A percentile compares a stretch with the other conserved stretches of the same genome.
Evolutionary conservation across 2,888 invertebrate genomes (phyloP).

Genomic region (Dicycla oo): DNA sequence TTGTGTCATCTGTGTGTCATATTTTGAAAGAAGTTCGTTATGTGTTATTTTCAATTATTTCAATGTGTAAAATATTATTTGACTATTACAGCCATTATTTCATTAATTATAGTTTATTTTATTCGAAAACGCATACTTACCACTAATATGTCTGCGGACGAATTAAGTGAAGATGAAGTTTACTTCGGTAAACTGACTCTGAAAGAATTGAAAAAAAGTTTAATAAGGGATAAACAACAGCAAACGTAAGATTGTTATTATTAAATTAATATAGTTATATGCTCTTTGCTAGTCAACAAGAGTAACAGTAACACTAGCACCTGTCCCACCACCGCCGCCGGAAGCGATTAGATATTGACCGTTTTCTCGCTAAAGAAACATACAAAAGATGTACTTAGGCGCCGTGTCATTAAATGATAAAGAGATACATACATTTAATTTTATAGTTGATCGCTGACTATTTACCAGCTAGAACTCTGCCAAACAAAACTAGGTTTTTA

Average conservation of each 20-base stretch:
- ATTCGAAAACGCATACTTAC: slow-evolving; percentile 47
- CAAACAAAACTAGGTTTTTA: neutral
- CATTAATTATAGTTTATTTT: slow-evolving; percentile 50
- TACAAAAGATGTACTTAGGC: neutral
- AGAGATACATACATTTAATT: neutral
- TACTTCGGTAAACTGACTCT: slow-evolving; percentile 78
- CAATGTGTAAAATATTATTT: slow-evolving; percentile 58
- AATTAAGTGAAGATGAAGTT: slow-evolving; percentile 77
- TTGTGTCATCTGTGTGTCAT: too few relatives aligned
- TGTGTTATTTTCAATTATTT: slow-evolving; percentile 55
- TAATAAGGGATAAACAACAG: slow-evolving; percentile 67
- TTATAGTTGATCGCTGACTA: neutral
- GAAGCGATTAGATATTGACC: too few relatives aligned
- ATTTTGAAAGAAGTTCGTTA: slow-evolving; percentile 62
- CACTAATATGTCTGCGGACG: slow-evolving; percentile 54
- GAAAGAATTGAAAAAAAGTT: slow-evolving; percentile 77
- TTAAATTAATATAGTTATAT: too few relatives aligned
- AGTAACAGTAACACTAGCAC: neutral
- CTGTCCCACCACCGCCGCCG: neutral
- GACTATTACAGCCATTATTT: slow-evolving; percentile 55
- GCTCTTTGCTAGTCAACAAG: neutral
- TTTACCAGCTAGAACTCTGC: neutral
- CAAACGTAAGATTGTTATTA: slow-evolving; percentile 70
- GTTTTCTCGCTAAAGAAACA: neutral
- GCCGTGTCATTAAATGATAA: neutral